Evolutionary conservation across 2,888 invertebrate genomes (phyloP).

Genomic region (Zeuzera pyrina): DNA sequence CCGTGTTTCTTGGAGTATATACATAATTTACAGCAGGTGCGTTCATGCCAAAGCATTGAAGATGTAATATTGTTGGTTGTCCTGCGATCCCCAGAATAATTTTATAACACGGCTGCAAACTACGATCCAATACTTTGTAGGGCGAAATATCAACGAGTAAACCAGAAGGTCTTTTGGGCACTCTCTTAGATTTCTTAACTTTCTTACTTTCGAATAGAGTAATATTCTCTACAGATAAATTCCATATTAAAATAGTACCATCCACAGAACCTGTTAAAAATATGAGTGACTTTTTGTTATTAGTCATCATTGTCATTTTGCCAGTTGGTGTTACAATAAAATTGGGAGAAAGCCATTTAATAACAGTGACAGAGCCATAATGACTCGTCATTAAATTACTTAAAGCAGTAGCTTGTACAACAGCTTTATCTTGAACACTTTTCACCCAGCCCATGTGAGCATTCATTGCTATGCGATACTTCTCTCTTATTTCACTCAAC

Average conservation of each 20-base stretch:
- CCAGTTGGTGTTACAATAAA: conserved; percentile 75
- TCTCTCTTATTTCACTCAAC: conserved; percentile 75
- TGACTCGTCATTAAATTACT: conserved; percentile 77
- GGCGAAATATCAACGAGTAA: conserved; percentile 74
- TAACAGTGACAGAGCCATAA: conserved; percentile 73
- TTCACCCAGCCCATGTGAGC: conserved; percentile 81
- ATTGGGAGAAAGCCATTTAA: conserved; percentile 79
- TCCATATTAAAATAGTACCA: conserved; percentile 81
- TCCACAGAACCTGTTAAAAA: conserved; percentile 79
- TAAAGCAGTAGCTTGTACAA: conserved; percentile 73
- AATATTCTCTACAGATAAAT: conserved; percentile 70
- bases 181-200: conserved; percentile 55
- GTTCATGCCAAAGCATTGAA: conserved; percentile 58
- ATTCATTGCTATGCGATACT: conserved; percentile 74
- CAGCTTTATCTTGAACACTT: conserved; percentile 68
- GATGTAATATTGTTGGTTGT: conserved; percentile 40
- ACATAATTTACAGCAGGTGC: conserved; percentile 40
- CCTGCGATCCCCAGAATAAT: conserved; percentile 59
- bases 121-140: conserved; percentile 72
- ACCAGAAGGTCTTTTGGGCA: conserved; percentile 69
- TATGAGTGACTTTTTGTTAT: conserved; percentile 63
- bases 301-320: conserved; percentile 38
- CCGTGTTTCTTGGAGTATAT: conserved; percentile 35
- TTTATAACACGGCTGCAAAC: conserved; percentile 76
- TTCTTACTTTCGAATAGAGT: conserved; percentile 41